Base-by-base conservation (phyloP, 2,113 vertebrate genomes). In the Saguinus midas region DNA sequence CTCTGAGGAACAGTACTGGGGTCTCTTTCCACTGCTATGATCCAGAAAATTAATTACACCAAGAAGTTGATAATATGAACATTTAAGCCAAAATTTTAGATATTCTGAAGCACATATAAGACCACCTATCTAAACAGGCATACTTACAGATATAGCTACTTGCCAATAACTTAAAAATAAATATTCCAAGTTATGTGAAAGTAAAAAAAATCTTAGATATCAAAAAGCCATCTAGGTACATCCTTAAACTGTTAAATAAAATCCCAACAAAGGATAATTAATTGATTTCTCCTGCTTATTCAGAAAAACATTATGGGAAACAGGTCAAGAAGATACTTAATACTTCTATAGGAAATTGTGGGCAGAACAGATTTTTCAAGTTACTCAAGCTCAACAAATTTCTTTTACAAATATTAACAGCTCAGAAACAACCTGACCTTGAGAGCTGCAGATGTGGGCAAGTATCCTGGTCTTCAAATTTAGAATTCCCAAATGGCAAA, bases 221-320 rank as follows among this genome's bases (percentile, higher is more conserved):
- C 35, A 78, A 84, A 87, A 83, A 70, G 52, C 57, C 85, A 95
- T 57, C 25, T 68, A 96, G 61, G 68, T 29, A 79, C 8, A 96
- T 52, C 68, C 40, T 87, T 95, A 57, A 93, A 86, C n/a, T 70
- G 40, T 57, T 96, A 50, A 96, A 75, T 35, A 90, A 70, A 91
- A 76, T 9, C 29, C 37, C 6, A 84, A 66, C 48, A 87, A 90
- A 87, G 13, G 55, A 84, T 35, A 80, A 91, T 50, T 14, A 83
- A 87, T 48, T 43, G 18, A 85, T 43, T 72, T 73, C 40, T 93
- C 48, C 50, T 43, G 5, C 23, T 58, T 87, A 72, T 6, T 20
- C 23, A 92, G 61, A 70, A 82, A 94, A 92, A 50, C 35, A 76
- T 52, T 29, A 73, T 58, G 61, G 35, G 66, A 86, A 96, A 93